A percentile compares a stretch with the other conserved stretches of the same genome.
These are phyloP conservation scores for Autographa pulchrina DNA, from an alignment of 2,888 invertebrate genomes.

Conservation along the genomic window DNA sequence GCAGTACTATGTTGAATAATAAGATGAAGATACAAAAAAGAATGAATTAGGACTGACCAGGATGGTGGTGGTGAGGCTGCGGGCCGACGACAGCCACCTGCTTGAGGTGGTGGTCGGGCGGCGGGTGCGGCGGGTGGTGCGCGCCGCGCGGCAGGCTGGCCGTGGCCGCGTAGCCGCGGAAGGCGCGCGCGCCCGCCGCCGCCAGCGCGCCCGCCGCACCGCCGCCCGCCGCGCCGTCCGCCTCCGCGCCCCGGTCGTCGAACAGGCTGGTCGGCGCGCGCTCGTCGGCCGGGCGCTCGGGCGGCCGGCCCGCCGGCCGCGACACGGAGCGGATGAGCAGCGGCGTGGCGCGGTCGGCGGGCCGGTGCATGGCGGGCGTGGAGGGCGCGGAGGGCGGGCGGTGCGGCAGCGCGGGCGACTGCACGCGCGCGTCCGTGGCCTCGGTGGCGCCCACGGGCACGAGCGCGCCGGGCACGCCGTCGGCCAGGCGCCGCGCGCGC, in stretches of 20 bases:
- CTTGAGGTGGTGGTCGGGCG: constrained; percentile 61
- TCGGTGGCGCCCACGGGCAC: constrained; percentile 82
- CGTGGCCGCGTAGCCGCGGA: constrained; percentile 75
- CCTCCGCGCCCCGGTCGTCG: constrained; percentile 65
- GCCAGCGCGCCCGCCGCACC: constrained; percentile 54
- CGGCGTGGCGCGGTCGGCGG: constrained; percentile 79
- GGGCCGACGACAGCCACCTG: constrained; percentile 71
- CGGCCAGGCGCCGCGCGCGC: constrained; percentile 44
- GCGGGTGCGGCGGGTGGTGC: constrained; percentile 77
- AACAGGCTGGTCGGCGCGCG: constrained; percentile 56
- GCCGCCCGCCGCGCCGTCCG: constrained; percentile 57
- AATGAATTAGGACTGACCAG: constrained; percentile 41
- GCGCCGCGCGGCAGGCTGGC: constrained; percentile 87
- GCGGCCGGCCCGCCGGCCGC: constrained; percentile 58
- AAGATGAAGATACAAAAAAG: too few species aligned
- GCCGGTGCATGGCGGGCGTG: constrained; percentile 71
- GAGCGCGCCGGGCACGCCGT: constrained; percentile 72
- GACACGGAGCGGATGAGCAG: constrained; percentile 76
- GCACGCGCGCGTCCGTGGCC: constrained; percentile 82
- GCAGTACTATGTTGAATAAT: too few species aligned
- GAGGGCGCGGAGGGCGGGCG: constrained; percentile 75
- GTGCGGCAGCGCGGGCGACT: constrained; percentile 85
- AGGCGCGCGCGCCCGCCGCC: constrained; percentile 57
- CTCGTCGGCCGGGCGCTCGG: constrained; percentile 56
- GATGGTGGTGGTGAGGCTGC: constrained; percentile 59